These are phyloP conservation scores for Cephalotes varians DNA, from an alignment of 2,888 invertebrate species.

Conservation along the genomic window DNA sequence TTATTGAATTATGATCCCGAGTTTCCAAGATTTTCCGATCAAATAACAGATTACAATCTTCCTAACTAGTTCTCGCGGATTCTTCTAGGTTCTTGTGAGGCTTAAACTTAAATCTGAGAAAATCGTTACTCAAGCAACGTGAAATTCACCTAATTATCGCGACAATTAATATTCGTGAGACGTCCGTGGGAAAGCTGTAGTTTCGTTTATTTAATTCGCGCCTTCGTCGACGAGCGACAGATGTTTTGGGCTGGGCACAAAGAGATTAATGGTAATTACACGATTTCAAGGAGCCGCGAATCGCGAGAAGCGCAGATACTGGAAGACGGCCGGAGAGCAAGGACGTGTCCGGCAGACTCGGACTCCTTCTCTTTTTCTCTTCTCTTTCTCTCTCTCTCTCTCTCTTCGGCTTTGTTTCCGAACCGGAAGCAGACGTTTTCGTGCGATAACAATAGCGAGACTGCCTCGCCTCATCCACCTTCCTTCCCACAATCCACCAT, in stretches of 20 bases:
- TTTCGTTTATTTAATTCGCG: slow-evolving; percentile 33
- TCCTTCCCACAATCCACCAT: slow-evolving; percentile 57
- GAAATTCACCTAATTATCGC: neutral
- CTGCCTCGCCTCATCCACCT: slow-evolving; percentile 31
- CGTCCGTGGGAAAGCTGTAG: slow-evolving; percentile 36
- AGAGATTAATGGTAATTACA: slow-evolving; percentile 50
- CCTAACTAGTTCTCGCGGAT: neutral
- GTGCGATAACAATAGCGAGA: slow-evolving; percentile 56
- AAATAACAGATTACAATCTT: neutral
- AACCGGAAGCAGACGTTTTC: slow-evolving; percentile 63
- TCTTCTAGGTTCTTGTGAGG: neutral
- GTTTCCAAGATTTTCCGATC: neutral
- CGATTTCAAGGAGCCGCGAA: slow-evolving; percentile 36
- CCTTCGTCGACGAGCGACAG: slow-evolving; percentile 34
- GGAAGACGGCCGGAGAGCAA: slow-evolving; percentile 2
- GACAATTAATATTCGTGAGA: neutral
- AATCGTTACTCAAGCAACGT: neutral
- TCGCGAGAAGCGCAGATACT: slow-evolving; percentile 16
- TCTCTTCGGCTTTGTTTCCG: slow-evolving; percentile 46
- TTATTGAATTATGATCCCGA: neutral
- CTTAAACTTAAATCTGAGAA: neutral
- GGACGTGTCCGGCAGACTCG: neutral
- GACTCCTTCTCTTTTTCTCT: too few relatives aligned
- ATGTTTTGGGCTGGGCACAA: slow-evolving; percentile 30
- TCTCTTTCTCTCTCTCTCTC: slow-evolving; percentile 6